Conservation (phyloP, 2,797 vertebrate genomes). For the Ceyx erithaca region DNA sequence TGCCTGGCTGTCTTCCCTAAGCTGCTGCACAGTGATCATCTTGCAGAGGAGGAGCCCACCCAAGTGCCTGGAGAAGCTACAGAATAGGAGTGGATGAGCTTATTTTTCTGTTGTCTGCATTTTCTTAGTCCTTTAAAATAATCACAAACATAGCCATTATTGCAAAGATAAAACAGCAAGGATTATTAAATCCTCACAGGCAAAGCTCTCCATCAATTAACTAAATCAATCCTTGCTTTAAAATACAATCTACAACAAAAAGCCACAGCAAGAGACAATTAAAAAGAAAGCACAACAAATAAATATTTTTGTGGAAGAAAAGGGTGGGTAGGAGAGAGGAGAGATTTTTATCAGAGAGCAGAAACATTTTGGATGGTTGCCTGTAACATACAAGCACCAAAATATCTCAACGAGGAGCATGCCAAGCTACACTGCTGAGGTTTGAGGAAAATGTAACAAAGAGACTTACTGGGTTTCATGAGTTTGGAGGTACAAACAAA, state of each 20-base stretch:
- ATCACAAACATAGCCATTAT: conserved; percentile 53
- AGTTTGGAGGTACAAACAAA: background rate
- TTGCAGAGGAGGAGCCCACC: background rate
- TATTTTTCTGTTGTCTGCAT: conserved; percentile 40
- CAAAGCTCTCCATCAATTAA: conserved; percentile 62
- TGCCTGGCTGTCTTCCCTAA: background rate
- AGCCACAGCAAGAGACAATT: conserved; percentile 17
- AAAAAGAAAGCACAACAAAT: background rate
- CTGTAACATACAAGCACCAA: background rate
- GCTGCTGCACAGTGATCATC: background rate
- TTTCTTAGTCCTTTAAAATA: conserved; percentile 47
- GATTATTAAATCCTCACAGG: conserved; percentile 62
- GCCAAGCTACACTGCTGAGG: background rate
- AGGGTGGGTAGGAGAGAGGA: background rate
- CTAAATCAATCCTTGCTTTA: conserved; percentile 42
- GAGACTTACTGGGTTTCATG: background rate
- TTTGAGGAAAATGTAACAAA: background rate
- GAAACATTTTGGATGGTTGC: background rate
- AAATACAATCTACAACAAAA: conserved; percentile 46
- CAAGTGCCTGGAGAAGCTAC: conserved; percentile 18
- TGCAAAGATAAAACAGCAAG: conserved; percentile 57
- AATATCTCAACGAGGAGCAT: background rate
- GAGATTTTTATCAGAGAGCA: background rate
- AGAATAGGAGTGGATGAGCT: background rate
- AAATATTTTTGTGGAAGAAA: background rate